Base-by-base conservation (phyloP, 2,888 invertebrate species). In the Brachypalpus laphriformis region DNA sequence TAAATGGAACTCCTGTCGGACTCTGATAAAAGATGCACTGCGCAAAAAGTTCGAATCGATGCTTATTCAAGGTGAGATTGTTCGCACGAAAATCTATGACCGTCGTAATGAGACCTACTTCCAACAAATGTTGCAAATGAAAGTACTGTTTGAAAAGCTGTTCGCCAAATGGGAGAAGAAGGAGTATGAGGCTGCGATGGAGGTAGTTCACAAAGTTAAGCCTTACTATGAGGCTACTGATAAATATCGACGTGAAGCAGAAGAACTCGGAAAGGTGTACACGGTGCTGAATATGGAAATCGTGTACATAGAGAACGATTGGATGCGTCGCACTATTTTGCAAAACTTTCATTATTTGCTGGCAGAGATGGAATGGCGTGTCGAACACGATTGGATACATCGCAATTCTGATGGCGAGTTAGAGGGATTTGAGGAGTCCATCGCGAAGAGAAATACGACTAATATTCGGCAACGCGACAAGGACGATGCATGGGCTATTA, bases 301-400 rank as follows among this genome's bases (percentile, higher is more conserved):
- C 49, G 91, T 92, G 3, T 91, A 90, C 25, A 90, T 90, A 16
- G 92, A 92, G 76, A 90, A 90, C 2, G 89, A 91, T 65, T 91
- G 91, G 91, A 90, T 90, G 47, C 89, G 89, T 1, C 89, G 90
- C 16, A 89, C 89, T 0, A 91, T 91, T 88, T 56, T 92, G 63
- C 92, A 92, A 87, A 92, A 92, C 74, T 92, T 92, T 42, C 91
- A 92, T 14, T 92, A 92, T 72, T 81, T 92, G 9, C 76, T 92
- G n/a, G 91, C 90, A 0, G 91, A 91, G 22, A 88, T 89, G 47
- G 91, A 90, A 22, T 92, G 92, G 92, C 90, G 92, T 0, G 75
- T 88, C 2, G 87, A 90, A 56, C 22, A 92, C 54, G 92, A 92
- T 75, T 92, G 92, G 92, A 91, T 92, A 16, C 92, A 92, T 63